Conservation (phyloP, 2,113 vertebrate species). For the Gasterosteus aculeatus region DNA sequence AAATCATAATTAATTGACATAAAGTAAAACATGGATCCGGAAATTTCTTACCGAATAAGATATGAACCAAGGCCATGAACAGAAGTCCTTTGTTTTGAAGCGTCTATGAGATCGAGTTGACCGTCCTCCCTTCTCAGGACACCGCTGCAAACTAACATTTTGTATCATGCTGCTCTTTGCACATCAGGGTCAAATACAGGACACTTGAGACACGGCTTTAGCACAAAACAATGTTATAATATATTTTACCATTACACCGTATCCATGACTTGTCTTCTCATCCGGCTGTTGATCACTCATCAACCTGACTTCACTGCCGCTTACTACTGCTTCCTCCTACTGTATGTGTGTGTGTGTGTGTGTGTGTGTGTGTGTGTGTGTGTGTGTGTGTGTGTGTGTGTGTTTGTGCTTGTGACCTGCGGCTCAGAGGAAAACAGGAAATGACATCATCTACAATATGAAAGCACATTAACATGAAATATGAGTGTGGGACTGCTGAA, state of each 20-base stretch:
- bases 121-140: too few species aligned
- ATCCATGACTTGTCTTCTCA: conserved; percentile 22
- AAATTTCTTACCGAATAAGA: too few species aligned
- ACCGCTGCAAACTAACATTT: too few species aligned
- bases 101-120: too few species aligned
- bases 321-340: conserved; percentile 30
- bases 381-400: conserved; percentile 7
- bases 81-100: too few species aligned
- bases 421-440: conserved; percentile 36
- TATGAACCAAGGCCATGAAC: too few species aligned
- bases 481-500: background rate
- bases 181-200: too few species aligned
- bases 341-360: conserved; percentile 14
- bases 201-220: too few species aligned
- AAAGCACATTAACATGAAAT: background rate
- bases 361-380: conserved; percentile 8
- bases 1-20: too few species aligned
- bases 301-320: conserved; percentile 15
- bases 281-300: conserved; percentile 30
- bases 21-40: too few species aligned
- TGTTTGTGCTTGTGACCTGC: background rate
- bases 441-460: conserved; percentile 4
- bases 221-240: too few species aligned
- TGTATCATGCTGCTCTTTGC: too few species aligned
- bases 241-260: background rate